phyloP scores from a whole-genome alignment of 2,113 vertebrate genomes.

The Charadrius vociferus region DNA sequence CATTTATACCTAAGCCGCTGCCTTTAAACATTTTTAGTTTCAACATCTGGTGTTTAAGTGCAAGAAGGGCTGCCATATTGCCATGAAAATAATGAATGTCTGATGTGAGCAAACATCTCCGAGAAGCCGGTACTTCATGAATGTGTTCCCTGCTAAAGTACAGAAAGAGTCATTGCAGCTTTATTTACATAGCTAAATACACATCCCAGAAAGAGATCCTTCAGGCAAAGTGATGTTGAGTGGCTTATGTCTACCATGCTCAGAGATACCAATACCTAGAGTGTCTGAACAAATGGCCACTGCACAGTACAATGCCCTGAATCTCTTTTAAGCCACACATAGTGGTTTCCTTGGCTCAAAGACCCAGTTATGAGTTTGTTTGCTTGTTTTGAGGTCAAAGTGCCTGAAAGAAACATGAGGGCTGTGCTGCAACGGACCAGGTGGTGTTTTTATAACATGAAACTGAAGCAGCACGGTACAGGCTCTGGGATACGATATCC shows the following conservation, averaged over 20 bases:
- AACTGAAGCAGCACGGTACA: not conserved
- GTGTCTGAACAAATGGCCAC: not conserved
- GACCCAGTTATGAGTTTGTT: not conserved
- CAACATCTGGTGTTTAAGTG: not conserved
- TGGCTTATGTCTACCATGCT: not conserved
- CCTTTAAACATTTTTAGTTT: not conserved
- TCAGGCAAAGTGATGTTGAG: not conserved
- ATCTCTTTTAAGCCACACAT: not conserved
- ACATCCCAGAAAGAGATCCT: not conserved
- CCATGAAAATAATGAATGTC: not conserved
- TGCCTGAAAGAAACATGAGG: not conserved
- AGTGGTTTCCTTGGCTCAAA: not conserved
- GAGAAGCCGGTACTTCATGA: not conserved
- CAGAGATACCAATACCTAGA: not conserved
- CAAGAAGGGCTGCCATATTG: not conserved
- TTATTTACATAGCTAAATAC: not conserved
- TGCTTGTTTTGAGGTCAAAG: not conserved
- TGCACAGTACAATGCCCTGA: not conserved
- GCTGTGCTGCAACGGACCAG: not conserved
- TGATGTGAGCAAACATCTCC: not conserved
- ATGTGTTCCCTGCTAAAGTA: not conserved
- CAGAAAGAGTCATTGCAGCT: not conserved
- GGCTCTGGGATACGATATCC: not conserved
- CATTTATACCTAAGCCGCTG: not conserved
- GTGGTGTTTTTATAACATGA: not conserved